Conservation (phyloP, 1,140 invertebrate species). For the Anthonomus grandis region DNA sequence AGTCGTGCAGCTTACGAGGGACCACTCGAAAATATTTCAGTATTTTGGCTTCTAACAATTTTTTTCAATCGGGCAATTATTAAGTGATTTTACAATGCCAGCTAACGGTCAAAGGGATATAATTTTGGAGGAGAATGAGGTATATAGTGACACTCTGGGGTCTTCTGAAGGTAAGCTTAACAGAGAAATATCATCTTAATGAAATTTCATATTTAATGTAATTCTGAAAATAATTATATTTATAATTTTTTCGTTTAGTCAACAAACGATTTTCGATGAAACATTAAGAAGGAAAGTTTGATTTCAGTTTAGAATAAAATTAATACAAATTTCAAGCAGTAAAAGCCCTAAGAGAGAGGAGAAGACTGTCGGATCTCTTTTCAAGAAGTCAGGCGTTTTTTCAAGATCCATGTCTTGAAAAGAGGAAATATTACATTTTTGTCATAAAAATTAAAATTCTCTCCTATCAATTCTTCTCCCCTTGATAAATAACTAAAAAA, state of each 20-base stretch:
- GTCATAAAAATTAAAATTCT: no score
- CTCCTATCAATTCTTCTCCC: no score
- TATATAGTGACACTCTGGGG: conserved; percentile 33
- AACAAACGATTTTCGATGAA: neutral
- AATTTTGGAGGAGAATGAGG: conserved; percentile 29
- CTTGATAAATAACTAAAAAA: no score
- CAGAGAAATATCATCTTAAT: no score
- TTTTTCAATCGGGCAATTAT: conserved; percentile 9
- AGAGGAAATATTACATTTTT: no score
- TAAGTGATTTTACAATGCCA: conserved; percentile 25
- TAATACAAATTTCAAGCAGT: neutral
- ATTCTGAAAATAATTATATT: neutral
- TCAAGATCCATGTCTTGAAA: no score
- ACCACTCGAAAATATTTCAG: conserved; percentile 6
- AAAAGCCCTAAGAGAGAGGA: neutral
- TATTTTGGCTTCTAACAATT: conserved; percentile 11
- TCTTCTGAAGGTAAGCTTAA: conserved; percentile 24
- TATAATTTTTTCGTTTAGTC: neutral
- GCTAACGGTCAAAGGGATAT: conserved; percentile 28
- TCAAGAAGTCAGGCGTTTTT: no score
- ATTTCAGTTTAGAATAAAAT: neutral
- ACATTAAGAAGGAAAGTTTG: no score
- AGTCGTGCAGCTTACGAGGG: conserved; percentile 34
- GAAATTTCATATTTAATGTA: no score
- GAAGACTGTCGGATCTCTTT: no score